Conservation (phyloP, 2,888 invertebrate species). For the Nymphalis c-album region DNA sequence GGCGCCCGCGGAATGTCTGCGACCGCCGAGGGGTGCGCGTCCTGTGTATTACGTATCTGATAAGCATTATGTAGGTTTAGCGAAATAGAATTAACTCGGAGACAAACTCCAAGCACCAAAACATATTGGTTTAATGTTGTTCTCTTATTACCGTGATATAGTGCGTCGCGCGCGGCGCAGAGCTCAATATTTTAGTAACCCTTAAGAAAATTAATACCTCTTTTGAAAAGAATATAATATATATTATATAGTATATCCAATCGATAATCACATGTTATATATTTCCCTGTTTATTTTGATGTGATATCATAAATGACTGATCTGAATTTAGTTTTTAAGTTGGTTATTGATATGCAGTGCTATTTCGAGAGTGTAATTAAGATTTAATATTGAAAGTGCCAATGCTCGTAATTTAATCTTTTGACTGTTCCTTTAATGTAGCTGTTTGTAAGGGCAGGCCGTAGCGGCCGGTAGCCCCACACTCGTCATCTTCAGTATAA, state of each 20-base stretch:
- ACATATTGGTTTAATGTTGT: constrained; percentile 79
- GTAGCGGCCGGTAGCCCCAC: constrained; percentile 38
- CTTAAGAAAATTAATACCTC: constrained; percentile 82
- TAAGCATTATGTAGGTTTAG: constrained; percentile 83
- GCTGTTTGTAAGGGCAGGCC: constrained; percentile 53
- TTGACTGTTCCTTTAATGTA: constrained; percentile 77
- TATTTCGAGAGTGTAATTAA: constrained; percentile 81
- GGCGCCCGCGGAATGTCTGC: constrained; percentile 37
- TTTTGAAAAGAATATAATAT: constrained; percentile 79
- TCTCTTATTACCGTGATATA: constrained; percentile 80
- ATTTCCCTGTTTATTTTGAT: constrained; percentile 83
- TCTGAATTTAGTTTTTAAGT: constrained; percentile 83
- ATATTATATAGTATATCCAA: constrained; percentile 72
- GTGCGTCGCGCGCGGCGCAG: constrained; percentile 75
- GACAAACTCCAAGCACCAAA: constrained; percentile 77
- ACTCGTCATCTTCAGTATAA: constrained; percentile 64
- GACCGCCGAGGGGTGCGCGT: constrained; percentile 34
- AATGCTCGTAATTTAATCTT: constrained; percentile 82
- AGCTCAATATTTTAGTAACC: constrained; percentile 82
- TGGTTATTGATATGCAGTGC: constrained; percentile 82
- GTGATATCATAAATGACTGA: constrained; percentile 84
- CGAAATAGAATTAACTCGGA: constrained; percentile 78
- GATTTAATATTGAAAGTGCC: constrained; percentile 82
- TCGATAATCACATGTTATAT: constrained; percentile 77
- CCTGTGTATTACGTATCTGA: constrained; percentile 72